Percentiles rank a stretch among this genome's conserved stretches.
These are phyloP conservation scores for Stenolophus ochropezus DNA, from an alignment of 2,888 invertebrate genomes.

Conservation along the genomic window DNA sequence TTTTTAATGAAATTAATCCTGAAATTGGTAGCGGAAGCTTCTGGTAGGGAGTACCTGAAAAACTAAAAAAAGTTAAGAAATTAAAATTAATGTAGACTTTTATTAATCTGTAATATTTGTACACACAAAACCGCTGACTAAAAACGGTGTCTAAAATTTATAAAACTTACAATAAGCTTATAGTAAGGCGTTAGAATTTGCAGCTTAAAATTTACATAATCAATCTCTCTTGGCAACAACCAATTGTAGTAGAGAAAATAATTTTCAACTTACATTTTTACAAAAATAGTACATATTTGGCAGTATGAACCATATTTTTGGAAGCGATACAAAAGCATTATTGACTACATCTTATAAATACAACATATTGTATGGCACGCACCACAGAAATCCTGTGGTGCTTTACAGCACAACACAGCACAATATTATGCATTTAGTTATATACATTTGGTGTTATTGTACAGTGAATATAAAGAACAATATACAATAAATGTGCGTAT, in stretches of 20 bases:
- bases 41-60: too few relatives aligned
- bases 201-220: neutral
- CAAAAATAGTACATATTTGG: constrained; percentile 59
- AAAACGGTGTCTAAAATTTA: constrained; percentile 44
- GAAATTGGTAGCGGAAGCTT: too few relatives aligned
- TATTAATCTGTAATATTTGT: constrained; percentile 56
- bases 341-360: constrained; percentile 47
- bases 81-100: constrained; percentile 42
- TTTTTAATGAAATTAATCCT: too few relatives aligned
- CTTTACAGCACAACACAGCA: constrained; percentile 54
- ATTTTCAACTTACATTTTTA: constrained; percentile 47
- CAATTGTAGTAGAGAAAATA: constrained; percentile 47
- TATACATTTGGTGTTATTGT: constrained; percentile 60
- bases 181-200: constrained; percentile 47
- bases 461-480: constrained; percentile 56
- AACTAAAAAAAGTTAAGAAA: too few relatives aligned
- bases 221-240: constrained; percentile 34
- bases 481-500: constrained; percentile 51
- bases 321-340: constrained; percentile 53
- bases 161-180: constrained; percentile 55
- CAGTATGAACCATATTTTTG: constrained; percentile 57
- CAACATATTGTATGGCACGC: constrained; percentile 54
- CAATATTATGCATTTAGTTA: constrained; percentile 53
- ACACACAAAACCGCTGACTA: constrained; percentile 50
- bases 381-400: constrained; percentile 47